phyloP scores from a whole-genome alignment of 2,113 vertebrate species.

The Poicephalus meyeri region DNA sequence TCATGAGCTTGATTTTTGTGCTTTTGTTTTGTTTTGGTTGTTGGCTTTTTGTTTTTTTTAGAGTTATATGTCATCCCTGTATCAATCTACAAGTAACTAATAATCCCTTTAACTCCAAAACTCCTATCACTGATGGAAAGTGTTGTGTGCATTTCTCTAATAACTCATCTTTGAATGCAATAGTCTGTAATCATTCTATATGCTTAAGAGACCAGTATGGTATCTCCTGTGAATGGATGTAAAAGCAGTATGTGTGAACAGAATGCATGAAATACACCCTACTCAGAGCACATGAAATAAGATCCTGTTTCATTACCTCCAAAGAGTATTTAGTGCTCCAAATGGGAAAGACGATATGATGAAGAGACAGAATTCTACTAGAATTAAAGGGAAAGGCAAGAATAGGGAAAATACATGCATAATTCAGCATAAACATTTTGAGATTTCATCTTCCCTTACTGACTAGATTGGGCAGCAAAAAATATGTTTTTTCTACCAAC shows the following conservation, averaged over 20 bases:
- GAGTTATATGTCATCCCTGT: neutral
- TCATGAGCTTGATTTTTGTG: neutral
- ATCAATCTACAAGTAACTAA: neutral
- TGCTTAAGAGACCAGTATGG: neutral
- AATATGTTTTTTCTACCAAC: neutral
- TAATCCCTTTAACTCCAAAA: neutral
- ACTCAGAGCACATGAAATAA: accelerated
- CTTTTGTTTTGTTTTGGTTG: neutral
- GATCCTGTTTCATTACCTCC: neutral
- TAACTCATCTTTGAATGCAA: neutral
- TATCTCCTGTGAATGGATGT: neutral
- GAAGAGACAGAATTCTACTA: neutral
- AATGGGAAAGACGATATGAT: neutral
- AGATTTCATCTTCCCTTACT: neutral
- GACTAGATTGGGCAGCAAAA: neutral
- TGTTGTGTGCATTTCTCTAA: neutral
- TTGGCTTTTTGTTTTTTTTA: neutral
- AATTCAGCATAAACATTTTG: neutral
- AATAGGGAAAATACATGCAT: neutral
- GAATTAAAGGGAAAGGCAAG: neutral
- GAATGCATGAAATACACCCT: neutral
- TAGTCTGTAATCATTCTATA: neutral
- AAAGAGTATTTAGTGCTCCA: neutral
- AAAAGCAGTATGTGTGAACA: neutral
- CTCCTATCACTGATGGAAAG: neutral